Conservation (phyloP, 2,113 vertebrate genomes). For the Hyla sarda region DNA sequence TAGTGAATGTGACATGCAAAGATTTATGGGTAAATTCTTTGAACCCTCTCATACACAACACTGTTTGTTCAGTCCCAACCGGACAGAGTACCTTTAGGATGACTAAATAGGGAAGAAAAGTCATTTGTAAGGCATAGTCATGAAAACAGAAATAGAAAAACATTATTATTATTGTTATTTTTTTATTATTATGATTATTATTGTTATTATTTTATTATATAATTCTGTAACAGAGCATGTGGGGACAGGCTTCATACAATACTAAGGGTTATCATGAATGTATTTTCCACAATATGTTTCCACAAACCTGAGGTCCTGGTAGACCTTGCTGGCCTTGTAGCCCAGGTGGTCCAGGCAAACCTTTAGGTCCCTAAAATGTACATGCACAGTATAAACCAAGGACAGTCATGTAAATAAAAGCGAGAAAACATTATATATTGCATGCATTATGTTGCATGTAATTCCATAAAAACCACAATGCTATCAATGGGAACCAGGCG, state of each 20-base stretch:
- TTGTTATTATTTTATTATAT: too few species aligned
- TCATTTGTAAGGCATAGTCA: background rate
- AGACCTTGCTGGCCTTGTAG: constrained; percentile 64
- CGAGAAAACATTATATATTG: too few species aligned
- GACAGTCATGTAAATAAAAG: background rate
- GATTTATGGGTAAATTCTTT: too few species aligned
- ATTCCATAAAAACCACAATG: too few species aligned
- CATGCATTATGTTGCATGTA: constrained; percentile 22
- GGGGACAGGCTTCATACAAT: background rate
- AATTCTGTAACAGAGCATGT: background rate
- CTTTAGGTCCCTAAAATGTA: constrained; percentile 66
- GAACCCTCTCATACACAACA: too few species aligned
- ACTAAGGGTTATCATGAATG: background rate
- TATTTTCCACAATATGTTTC: constrained; percentile 45
- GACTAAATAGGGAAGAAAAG: background rate
- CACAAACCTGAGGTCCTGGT: constrained; percentile 65
- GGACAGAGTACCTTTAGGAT: too few species aligned
- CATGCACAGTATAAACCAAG: background rate
- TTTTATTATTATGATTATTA: too few species aligned
- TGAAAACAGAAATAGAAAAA: too few species aligned
- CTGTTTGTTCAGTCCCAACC: too few species aligned
- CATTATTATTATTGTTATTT: too few species aligned
- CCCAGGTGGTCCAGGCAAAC: constrained; percentile 67
- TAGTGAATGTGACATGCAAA: too few species aligned
- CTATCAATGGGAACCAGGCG: too few species aligned